These are phyloP conservation scores for Gorsachius goisagi DNA, from an alignment of 2,113 vertebrate species.

Conservation along the genomic window DNA sequence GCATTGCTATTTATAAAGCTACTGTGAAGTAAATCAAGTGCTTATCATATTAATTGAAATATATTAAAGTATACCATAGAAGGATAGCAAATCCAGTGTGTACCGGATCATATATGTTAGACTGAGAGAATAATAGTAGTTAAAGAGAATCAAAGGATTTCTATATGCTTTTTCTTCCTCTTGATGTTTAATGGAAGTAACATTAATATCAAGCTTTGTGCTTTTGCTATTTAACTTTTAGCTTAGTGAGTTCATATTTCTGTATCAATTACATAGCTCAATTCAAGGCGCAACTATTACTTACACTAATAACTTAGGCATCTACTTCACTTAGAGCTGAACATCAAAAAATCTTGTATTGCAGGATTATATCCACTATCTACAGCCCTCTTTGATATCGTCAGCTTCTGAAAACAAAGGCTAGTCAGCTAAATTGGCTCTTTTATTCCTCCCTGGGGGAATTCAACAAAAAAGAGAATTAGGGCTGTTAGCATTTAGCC, in stretches of 20 bases:
- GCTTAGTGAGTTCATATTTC: neutral
- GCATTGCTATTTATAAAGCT: neutral
- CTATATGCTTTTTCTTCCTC: neutral
- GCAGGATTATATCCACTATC: constrained; percentile 40
- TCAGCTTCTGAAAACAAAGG: constrained; percentile 52
- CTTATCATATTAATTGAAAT: neutral
- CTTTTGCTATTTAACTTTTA: neutral
- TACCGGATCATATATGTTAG: neutral
- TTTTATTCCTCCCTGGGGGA: constrained; percentile 6
- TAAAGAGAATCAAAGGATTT: neutral
- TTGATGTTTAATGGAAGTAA: constrained; percentile 23
- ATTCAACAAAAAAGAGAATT: neutral
- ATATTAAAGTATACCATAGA: neutral
- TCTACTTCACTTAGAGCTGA: constrained; percentile 21
- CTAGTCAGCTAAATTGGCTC: constrained; percentile 33
- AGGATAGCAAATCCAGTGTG: neutral
- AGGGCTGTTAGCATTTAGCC: neutral
- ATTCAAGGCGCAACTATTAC: neutral
- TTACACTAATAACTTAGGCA: neutral
- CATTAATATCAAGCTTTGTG: neutral
- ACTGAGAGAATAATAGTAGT: neutral
- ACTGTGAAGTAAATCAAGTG: neutral
- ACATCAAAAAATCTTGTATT: constrained; percentile 33
- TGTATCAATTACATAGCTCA: constrained; percentile 9
- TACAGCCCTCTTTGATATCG: neutral